Evolutionary conservation across 2,888 invertebrate species (phyloP), one percentile per base, ranked within the genome.

Genomic region (Zaprionus bogoriensis): DNA sequence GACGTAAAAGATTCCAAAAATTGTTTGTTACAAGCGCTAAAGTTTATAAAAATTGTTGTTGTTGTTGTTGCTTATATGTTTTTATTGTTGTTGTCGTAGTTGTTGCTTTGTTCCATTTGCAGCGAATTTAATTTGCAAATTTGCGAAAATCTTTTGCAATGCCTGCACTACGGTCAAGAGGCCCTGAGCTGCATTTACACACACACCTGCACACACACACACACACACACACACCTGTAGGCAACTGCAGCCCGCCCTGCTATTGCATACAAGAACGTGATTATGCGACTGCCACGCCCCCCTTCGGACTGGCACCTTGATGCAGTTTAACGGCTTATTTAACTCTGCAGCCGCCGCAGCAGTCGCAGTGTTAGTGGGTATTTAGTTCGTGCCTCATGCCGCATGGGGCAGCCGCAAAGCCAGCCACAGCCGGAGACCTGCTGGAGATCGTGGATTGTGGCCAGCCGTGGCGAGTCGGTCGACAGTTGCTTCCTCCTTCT

Each of bases 361-460:
- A 6, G 17, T 7, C 25, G 59, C 65, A 47, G 50, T 69, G 77
- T 66, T 84, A 84, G 74, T 87, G 71, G 78, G 79, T 77, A 84
- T 87, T 87, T 77, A 74, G 80, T 67, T 78, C 79, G 86, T 77
- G 82, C 80, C 86, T 67, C 86, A 72, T 62, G 75, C 52, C 86
- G 67, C 86, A 72, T 62, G 75, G 50, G 52, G 65, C 66, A 62
- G 46, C 55, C 12, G n/a, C 66, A 41, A 9, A 19, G 12, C 19
- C 14, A 44, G 19, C 17, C 17, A 12, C 41, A 41, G 10, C 14
- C 4, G 17, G 5, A 25, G 25, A 25, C 32, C 30, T 28, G 42
- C 10, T 39, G 28, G 9, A n/a, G 19, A 9, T 4, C n/a, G n/a
- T n/a, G n/a, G n/a, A n/a, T 30, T 30, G 12, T 32, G 14, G 27